Evolutionary conservation across 2,113 vertebrate genomes (phyloP).

Genomic region (Myrmophylax atrothorax): DNA sequence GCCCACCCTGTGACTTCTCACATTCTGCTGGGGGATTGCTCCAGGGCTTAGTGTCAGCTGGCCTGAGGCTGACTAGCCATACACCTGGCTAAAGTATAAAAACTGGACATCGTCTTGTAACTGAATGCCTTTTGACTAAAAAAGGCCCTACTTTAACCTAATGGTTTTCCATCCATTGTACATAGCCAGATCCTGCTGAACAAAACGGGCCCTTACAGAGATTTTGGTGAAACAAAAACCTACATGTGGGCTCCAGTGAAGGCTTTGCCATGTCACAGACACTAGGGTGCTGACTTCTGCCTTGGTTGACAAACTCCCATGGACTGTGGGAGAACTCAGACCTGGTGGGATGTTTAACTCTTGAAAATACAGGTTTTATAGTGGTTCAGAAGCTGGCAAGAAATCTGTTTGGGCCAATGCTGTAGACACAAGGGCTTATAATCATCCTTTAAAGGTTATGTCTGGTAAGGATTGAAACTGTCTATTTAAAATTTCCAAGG

Average conservation of each 20-base stretch:
- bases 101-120: neutral
- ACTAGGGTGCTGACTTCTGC: neutral
- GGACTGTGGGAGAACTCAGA: rapidly evolving
- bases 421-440: neutral
- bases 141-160: neutral
- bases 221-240: neutral
- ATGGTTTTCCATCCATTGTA: neutral
- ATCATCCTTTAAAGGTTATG: neutral
- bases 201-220: neutral
- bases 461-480: neutral
- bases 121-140: neutral
- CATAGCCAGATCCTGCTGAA: neutral
- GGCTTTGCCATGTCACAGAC: rapidly evolving
- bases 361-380: neutral
- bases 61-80: neutral
- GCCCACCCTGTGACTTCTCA: neutral
- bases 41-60: neutral
- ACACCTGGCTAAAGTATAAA: neutral
- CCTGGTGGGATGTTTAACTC: neutral
- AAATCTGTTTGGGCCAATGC: neutral
- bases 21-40: neutral
- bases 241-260: neutral
- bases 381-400: neutral
- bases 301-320: neutral
- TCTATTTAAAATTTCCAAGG: neutral